Evolutionary conservation across 2,797 vertebrate genomes (phyloP), one percentile per base, ranked within the genome.

Genomic region (Sardinella longiceps): DNA sequence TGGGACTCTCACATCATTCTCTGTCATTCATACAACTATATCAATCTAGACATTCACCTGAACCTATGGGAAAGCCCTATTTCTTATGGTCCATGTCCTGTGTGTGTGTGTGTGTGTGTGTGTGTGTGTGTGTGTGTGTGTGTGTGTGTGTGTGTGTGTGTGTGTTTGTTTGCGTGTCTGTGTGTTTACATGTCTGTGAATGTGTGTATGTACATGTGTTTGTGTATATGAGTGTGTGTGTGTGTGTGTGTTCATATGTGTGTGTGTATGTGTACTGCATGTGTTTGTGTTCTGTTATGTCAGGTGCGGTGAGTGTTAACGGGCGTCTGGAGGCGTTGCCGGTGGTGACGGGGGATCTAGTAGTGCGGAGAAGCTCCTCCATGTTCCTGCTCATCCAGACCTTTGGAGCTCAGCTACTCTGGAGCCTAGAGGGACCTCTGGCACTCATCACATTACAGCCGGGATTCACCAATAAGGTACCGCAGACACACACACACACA

Each of bases 391-490:
- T 97, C 23, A 92, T 98, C 48, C 95, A 93, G 88, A 87, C 94
- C 0, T 95, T 96, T 1, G 96, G 96, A 0, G 96, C 95, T n/a
- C 94, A 93, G 58, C 3, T 98, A 33, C 94, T 98, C 3, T 98
- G 97, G 98, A 93, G 96, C 15, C 82, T 97, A 48, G 93, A 95
- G 0, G 95, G 95, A 58, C 94, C 97, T 1, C 81, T 95, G 0
- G 86, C 84, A 1, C 92, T 97, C 82, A 90, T 98, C 92, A 96
- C 94, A 6, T 92, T 98, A 5, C 96, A 97, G 80, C 97, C 98
- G 0, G 84, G 90, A 63, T 96, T 97, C 2, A 94, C 97, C 39
- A 90, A 94, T 88, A 96, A 96, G 96, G 98, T 98, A 84, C 48
- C 5, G 5, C 20, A 53, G 2, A n/a, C n/a, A n/a, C n/a, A n/a